These are phyloP conservation scores for Zaprionus africanus DNA, from an alignment of 1,140 invertebrate genomes.

Conservation along the genomic window DNA sequence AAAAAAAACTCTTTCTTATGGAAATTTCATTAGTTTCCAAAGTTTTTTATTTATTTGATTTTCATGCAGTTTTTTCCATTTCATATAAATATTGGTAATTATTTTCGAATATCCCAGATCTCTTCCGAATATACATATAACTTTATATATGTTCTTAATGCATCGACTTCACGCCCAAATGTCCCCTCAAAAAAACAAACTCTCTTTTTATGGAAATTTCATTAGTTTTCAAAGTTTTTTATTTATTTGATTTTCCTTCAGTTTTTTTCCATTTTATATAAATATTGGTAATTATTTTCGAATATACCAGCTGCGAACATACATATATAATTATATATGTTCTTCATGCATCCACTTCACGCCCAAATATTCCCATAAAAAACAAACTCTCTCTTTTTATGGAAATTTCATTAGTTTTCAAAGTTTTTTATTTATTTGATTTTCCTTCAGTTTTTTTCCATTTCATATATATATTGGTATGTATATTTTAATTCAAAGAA, in stretches of 20 bases:
- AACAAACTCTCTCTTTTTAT: not conserved
- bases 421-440: conserved; percentile 26
- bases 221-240: conserved; percentile 13
- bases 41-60: conserved; percentile 27
- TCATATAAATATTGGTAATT: conserved; percentile 12
- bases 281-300: too few species aligned
- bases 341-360: too few species aligned
- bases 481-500: conserved; percentile 34
- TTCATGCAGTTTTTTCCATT: conserved; percentile 9
- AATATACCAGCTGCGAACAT: too few species aligned
- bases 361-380: not conserved
- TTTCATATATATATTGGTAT: conserved; percentile 7
- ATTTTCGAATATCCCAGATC: too few species aligned
- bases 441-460: conserved; percentile 13
- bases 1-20: not conserved
- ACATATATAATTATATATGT: not conserved
- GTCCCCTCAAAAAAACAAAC: not conserved
- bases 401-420: conserved; percentile 4
- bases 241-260: conserved; percentile 29
- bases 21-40: conserved; percentile 4
- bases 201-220: not conserved
- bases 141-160: not conserved
- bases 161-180: too few species aligned
- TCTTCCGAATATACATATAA: too few species aligned
- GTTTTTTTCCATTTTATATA: conserved; percentile 5